A percentile compares a stretch with the other conserved stretches of the same genome.
Evolutionary conservation across 1,140 invertebrate species (phyloP).

Genomic region (Heliconius nattereri): DNA sequence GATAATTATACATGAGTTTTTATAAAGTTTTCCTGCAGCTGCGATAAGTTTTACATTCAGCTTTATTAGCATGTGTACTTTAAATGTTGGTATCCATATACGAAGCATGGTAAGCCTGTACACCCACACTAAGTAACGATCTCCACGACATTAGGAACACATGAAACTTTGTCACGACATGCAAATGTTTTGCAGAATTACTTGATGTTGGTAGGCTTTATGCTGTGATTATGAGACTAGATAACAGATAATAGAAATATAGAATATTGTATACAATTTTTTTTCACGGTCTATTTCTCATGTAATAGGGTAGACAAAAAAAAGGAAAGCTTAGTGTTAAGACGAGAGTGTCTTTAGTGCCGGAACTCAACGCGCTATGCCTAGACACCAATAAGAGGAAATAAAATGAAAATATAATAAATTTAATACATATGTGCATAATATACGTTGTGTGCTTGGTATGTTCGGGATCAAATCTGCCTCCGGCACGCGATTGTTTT

Average conservation of each 20-base stretch:
- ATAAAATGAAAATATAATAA: too few relatives aligned
- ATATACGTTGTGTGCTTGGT: neutral
- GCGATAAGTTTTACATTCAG: neutral
- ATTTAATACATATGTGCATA: too few relatives aligned
- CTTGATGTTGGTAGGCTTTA: constrained; percentile 1
- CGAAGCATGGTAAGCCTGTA: neutral
- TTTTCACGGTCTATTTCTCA: neutral
- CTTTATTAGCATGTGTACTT: neutral
- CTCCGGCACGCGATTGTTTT: neutral
- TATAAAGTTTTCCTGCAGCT: neutral
- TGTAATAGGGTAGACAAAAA: neutral
- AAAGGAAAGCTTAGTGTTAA: too few relatives aligned
- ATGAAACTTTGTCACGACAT: constrained; percentile 19
- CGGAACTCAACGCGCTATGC: too few relatives aligned
- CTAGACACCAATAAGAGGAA: too few relatives aligned
- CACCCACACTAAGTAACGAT: neutral
- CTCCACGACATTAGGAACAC: constrained; percentile 18
- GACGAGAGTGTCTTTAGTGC: too few relatives aligned
- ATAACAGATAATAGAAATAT: neutral
- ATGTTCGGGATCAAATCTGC: neutral
- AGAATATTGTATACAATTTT: too few relatives aligned
- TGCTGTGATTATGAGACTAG: neutral
- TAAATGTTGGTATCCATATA: neutral
- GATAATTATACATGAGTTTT: too few relatives aligned
- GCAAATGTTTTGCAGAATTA: constrained; percentile 18